A percentile compares a stretch with the other conserved stretches of the same genome.
These are phyloP conservation scores for Hoplostethus atlanticus DNA, from an alignment of 2,797 vertebrate species.

Conservation along the genomic window DNA sequence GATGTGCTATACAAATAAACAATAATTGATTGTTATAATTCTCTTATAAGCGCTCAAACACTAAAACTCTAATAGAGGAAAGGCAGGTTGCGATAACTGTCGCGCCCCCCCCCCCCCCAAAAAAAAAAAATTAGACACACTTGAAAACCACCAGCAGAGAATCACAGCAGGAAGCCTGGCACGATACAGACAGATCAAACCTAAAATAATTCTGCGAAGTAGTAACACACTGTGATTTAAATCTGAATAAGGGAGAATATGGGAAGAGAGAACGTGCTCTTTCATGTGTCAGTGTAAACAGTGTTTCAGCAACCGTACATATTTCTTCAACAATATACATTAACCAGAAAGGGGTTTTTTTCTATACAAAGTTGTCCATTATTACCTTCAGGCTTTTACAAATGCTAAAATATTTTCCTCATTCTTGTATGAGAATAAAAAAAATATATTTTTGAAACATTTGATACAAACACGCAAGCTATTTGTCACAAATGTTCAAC, in stretches of 20 bases:
- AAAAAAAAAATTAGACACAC: constrained; percentile 18
- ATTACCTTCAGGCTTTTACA: too few relatives aligned
- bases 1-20: constrained; percentile 2
- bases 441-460: too few relatives aligned
- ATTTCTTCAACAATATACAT: too few relatives aligned
- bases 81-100: constrained; percentile 6
- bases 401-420: too few relatives aligned
- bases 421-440: too few relatives aligned
- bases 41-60: constrained; percentile 10
- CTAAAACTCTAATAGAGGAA: not conserved
- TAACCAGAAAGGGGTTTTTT: too few relatives aligned
- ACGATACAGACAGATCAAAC: too few relatives aligned
- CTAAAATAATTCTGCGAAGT: not conserved
- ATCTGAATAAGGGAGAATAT: not conserved
- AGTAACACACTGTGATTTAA: not conserved
- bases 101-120: constrained; percentile 3
- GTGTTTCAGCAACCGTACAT: too few relatives aligned
- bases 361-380: too few relatives aligned
- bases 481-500: too few relatives aligned
- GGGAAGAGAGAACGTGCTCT: not conserved
- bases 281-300: too few relatives aligned
- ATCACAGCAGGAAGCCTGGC: not conserved
- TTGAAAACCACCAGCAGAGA: not conserved
- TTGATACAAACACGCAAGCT: too few relatives aligned
- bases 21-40: not conserved